Conservation (phyloP, 2,888 invertebrate genomes). For the Patella pellucida region DNA sequence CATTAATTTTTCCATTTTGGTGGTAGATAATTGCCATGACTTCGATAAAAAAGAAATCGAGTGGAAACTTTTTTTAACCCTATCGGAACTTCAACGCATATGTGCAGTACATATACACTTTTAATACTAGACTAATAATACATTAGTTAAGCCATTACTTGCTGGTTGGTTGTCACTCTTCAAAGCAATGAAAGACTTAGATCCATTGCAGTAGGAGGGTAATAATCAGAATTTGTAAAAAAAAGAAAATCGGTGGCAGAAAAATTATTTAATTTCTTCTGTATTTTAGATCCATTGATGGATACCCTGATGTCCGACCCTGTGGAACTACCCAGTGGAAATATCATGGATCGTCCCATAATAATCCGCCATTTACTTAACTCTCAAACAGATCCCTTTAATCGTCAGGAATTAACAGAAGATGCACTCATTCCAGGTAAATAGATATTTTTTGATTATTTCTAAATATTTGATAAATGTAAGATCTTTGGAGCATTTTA, state of each 20-base stretch:
- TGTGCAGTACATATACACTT: no score
- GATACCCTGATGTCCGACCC: conserved; percentile 97
- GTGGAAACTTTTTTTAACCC: no score
- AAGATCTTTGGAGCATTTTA: not conserved
- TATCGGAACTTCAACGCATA: no score
- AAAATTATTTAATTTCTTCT: not conserved
- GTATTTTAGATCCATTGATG: conserved; percentile 87
- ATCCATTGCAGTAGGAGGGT: no score
- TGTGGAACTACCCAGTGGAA: conserved; percentile 86
- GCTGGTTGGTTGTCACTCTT: no score
- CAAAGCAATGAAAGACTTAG: no score
- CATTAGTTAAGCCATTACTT: not conserved
- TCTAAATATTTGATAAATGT: not conserved
- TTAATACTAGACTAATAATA: not conserved
- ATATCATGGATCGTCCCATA: conserved; percentile 93
- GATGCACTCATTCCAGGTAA: conserved; percentile 91
- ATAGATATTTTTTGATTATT: conserved; percentile 11
- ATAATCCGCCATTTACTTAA: conserved; percentile 94
- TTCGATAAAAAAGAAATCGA: no score
- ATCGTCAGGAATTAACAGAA: conserved; percentile 93
- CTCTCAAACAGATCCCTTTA: conserved; percentile 97
- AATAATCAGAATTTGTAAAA: no score
- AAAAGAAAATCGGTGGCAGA: not conserved
- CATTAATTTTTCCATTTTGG: no score
- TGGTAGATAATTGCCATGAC: no score